These are phyloP conservation scores for Spicauda simplicius DNA, from an alignment of 2,888 invertebrate species.

Conservation along the genomic window DNA sequence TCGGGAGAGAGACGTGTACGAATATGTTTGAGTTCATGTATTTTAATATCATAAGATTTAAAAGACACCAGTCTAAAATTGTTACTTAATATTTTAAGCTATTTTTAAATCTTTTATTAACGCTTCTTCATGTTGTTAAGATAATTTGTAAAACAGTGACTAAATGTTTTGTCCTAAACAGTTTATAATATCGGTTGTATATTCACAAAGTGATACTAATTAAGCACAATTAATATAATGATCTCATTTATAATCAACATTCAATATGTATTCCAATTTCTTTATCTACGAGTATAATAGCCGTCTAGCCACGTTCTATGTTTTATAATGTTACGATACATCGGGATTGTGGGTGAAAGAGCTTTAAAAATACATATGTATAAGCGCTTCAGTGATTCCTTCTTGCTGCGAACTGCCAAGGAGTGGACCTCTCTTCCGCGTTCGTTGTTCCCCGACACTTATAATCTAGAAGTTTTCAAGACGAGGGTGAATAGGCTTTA, in stretches of 20 bases:
- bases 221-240: conserved; percentile 30
- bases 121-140: neutral
- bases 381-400: too few species aligned
- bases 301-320: conserved; percentile 9
- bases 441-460: too few species aligned
- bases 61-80: too few species aligned
- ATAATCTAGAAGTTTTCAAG: too few species aligned
- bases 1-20: too few species aligned
- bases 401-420: too few species aligned
- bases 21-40: too few species aligned
- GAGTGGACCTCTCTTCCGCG: too few species aligned
- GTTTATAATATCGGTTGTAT: conserved; percentile 23
- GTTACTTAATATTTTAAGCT: too few species aligned
- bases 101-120: neutral
- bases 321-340: conserved; percentile 28
- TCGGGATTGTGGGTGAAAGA: conserved; percentile 19
- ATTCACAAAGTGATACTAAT: conserved; percentile 34
- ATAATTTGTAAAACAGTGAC: conserved; percentile 10
- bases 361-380: too few species aligned
- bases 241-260: conserved; percentile 11
- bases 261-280: conserved; percentile 10
- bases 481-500: too few species aligned
- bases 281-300: conserved; percentile 24
- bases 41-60: too few species aligned
- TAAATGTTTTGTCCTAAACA: conserved; percentile 11